phyloP scores from a whole-genome alignment of 2,797 vertebrate species.

The Smutsia temminckii region DNA sequence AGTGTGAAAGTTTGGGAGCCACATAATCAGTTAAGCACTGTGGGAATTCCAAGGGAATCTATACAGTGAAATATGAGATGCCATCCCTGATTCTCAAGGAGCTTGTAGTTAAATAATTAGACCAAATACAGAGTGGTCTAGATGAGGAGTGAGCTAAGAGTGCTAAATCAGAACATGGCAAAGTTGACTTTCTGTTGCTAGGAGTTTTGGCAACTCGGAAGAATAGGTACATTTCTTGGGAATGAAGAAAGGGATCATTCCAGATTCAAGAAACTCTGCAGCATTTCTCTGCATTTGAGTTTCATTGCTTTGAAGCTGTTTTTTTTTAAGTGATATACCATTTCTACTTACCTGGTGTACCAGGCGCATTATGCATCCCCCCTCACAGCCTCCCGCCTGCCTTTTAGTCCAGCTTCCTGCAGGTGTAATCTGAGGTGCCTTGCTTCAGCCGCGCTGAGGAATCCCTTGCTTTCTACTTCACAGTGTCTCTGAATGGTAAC shows the following conservation, averaged over 20 bases:
- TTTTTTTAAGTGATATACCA: neutral
- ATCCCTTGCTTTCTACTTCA: neutral
- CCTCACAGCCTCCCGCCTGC: too few species aligned
- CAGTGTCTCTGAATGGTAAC: neutral
- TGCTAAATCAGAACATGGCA: neutral
- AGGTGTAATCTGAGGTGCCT: neutral
- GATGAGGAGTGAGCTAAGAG: neutral
- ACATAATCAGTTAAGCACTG: neutral
- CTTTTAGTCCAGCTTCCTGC: neutral
- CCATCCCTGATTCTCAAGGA: neutral
- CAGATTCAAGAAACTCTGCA: neutral
- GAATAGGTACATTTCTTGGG: neutral
- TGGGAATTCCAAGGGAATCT: neutral
- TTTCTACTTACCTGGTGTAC: neutral
- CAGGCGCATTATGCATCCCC: neutral
- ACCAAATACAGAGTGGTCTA: neutral
- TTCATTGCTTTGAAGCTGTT: neutral
- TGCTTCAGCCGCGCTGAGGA: neutral
- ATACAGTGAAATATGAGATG: neutral
- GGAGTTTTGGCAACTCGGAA: neutral
- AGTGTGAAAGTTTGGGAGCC: neutral
- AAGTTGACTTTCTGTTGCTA: neutral
- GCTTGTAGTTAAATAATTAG: neutral
- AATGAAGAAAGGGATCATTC: neutral
- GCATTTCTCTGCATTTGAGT: neutral